phyloP scores from a whole-genome alignment of 2,113 vertebrate genomes.

The Glaucomys volans region DNA sequence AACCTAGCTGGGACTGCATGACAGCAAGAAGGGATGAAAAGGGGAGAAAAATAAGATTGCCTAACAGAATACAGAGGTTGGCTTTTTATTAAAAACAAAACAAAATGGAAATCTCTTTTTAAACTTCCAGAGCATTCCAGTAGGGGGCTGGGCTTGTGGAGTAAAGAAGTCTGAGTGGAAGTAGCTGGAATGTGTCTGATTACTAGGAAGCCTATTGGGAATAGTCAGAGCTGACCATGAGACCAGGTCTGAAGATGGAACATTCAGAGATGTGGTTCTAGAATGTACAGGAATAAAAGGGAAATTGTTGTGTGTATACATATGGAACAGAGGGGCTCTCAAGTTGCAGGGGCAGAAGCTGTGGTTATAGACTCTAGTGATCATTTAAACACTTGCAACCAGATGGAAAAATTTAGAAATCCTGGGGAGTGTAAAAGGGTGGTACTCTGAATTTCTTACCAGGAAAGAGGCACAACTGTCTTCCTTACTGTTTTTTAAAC shows the following conservation, averaged over 20 bases:
- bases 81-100: not conserved
- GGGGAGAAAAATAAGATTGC: not conserved
- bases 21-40: not conserved
- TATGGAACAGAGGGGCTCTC: not conserved
- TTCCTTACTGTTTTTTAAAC: not conserved
- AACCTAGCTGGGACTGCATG: not conserved
- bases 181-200: not conserved
- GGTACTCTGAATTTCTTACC: not conserved
- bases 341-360: not conserved
- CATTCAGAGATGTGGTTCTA: not conserved
- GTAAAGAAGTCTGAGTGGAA: not conserved
- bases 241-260: not conserved
- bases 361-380: not conserved
- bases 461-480: not conserved
- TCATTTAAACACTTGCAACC: not conserved
- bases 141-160: not conserved
- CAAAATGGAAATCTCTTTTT: not conserved
- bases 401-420: not conserved
- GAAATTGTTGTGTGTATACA: not conserved
- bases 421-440: not conserved
- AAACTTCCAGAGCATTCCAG: not conserved
- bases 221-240: not conserved
- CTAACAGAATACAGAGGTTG: not conserved
- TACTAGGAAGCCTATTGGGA: not conserved
- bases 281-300: conserved; percentile 1